Evolutionary conservation across 2,888 invertebrate species (phyloP).

Genomic region (Stenoptilia bipunctidactyla): DNA sequence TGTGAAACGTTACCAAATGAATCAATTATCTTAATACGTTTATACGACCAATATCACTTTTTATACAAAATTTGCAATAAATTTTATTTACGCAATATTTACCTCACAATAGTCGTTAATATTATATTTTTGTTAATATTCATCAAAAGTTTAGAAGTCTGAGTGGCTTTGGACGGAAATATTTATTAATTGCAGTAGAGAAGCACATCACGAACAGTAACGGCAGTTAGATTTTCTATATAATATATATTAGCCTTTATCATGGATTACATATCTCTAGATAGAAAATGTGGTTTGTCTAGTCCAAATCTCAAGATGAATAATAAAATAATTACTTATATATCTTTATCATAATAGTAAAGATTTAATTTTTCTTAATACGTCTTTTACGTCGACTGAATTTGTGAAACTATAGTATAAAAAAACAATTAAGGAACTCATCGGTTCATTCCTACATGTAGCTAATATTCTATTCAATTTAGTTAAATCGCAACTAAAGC

Average conservation of each 20-base stretch:
- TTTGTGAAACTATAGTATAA: slow-evolving; percentile 45
- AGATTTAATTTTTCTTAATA: slow-evolving; percentile 34
- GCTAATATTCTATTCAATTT: slow-evolving; percentile 34
- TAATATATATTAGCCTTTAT: slow-evolving; percentile 58
- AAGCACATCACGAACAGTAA: slow-evolving; percentile 52
- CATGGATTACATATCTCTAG: slow-evolving; percentile 72
- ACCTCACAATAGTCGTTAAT: no score
- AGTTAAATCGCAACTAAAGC: slow-evolving; percentile 27
- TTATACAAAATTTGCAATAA: no score
- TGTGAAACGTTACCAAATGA: neutral
- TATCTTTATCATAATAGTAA: slow-evolving; percentile 50
- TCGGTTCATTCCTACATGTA: slow-evolving; percentile 3
- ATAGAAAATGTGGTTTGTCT: slow-evolving; percentile 68
- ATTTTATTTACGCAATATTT: no score
- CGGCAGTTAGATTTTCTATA: slow-evolving; percentile 56
- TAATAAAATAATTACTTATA: slow-evolving; percentile 33
- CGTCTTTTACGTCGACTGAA: slow-evolving; percentile 59
- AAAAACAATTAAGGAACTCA: slow-evolving; percentile 21
- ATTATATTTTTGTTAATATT: no score
- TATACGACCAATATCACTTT: no score
- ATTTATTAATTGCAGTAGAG: slow-evolving; percentile 33
- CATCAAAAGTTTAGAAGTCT: slow-evolving; percentile 13
- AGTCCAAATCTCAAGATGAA: slow-evolving; percentile 64
- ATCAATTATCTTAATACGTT: neutral
- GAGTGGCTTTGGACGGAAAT: slow-evolving; percentile 42